These are phyloP conservation scores for Macrotus californicus DNA, from an alignment of 2,113 vertebrate genomes.

Conservation along the genomic window DNA sequence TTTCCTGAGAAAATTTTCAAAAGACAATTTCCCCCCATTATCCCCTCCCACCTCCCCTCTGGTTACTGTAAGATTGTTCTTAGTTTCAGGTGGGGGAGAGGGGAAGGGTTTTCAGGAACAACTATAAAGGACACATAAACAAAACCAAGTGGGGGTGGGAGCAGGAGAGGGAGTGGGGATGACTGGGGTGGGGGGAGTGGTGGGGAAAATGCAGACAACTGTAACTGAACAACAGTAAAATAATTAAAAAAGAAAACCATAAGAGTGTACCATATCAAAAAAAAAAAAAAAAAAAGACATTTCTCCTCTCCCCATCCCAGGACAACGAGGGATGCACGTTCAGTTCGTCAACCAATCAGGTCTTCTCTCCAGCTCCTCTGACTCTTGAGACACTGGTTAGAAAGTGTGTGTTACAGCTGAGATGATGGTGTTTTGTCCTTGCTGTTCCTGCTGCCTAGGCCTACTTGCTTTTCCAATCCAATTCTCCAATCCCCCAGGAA, in stretches of 20 bases:
- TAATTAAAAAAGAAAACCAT: too few species aligned
- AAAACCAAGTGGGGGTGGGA: too few species aligned
- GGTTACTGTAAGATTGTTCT: too few species aligned
- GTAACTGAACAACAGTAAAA: too few species aligned
- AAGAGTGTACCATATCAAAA: too few species aligned
- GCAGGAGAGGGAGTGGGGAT: too few species aligned
- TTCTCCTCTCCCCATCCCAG: neutral
- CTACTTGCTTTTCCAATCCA: neutral
- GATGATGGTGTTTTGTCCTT: neutral
- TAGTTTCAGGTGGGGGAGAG: too few species aligned
- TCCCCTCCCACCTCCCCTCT: too few species aligned
- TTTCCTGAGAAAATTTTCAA: neutral
- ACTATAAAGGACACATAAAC: too few species aligned
- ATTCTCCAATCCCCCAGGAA: neutral
- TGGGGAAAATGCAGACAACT: too few species aligned
- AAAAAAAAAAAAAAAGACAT: neutral
- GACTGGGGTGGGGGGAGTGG: too few species aligned
- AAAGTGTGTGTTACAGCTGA: neutral
- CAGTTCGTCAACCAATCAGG: neutral
- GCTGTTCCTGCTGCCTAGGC: neutral
- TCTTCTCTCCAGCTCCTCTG: neutral
- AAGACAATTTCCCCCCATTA: neutral
- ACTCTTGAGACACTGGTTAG: neutral
- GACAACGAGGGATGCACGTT: fast-evolving
- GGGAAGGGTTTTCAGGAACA: too few species aligned